A percentile compares a stretch with the other conserved stretches of the same genome.
phyloP scores from a whole-genome alignment of 2,888 invertebrate species.

The Eristalinus sepulchralis region DNA sequence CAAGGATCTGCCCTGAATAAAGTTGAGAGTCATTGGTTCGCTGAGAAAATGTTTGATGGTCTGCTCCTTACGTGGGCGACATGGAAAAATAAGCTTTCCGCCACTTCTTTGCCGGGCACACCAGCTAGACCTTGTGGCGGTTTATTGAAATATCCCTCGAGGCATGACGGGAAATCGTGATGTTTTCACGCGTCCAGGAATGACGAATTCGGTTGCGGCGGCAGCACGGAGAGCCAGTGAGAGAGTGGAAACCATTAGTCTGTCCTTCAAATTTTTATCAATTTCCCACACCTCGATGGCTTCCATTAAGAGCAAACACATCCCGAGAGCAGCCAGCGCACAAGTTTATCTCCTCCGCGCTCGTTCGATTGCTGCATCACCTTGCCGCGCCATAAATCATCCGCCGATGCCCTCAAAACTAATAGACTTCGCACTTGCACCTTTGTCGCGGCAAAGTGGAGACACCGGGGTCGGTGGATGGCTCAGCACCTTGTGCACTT shows the following conservation, averaged over 20 bases:
- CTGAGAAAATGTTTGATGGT: not conserved
- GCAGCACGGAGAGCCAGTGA: no score
- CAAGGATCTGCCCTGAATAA: not conserved
- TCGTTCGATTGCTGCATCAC: conserved; percentile 54
- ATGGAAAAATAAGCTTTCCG: not conserved
- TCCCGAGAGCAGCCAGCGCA: conserved; percentile 14
- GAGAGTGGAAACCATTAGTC: not conserved
- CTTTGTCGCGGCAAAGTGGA: conserved; percentile 28
- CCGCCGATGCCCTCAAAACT: conserved; percentile 63
- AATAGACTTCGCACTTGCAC: conserved; percentile 70
- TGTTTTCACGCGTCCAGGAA: not conserved
- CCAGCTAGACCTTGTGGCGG: not conserved
- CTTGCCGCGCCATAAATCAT: conserved; percentile 60
- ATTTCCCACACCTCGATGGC: conserved; percentile 10
- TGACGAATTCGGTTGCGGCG: not conserved
- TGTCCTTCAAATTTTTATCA: not conserved
- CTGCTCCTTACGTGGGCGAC: not conserved
- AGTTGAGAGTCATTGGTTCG: not conserved
- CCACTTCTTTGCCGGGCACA: no score
- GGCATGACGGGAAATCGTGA: not conserved
- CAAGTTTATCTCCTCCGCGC: conserved; percentile 51
- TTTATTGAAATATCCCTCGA: not conserved
- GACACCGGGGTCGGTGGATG: not conserved
- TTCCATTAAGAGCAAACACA: conserved; percentile 6
- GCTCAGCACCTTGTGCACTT: conserved; percentile 48